Conservation (phyloP, 2,797 vertebrate species). For the Okamejei kenojei region DNA sequence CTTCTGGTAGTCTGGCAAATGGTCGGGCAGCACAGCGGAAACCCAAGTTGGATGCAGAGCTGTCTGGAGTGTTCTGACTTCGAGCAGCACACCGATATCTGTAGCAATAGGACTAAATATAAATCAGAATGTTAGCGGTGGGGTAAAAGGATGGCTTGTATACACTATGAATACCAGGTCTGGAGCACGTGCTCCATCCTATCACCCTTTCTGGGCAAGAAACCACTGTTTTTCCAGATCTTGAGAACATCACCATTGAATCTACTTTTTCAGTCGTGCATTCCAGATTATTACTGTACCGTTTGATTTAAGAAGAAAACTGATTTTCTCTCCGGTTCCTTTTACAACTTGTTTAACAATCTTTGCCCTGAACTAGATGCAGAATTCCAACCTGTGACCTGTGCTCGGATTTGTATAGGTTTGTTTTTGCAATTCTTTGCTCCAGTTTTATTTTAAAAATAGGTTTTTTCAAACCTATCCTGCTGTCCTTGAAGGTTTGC, state of each 20-base stretch:
- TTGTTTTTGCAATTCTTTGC: too few species aligned
- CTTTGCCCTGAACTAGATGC: not conserved
- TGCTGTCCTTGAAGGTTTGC: not conserved
- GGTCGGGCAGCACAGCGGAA: constrained; percentile 78
- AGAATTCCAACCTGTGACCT: too few species aligned
- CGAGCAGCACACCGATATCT: constrained; percentile 92
- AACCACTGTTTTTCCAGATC: not conserved
- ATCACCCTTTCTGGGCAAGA: not conserved
- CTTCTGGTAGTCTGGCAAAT: constrained; percentile 23
- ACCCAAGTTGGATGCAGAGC: constrained; percentile 88
- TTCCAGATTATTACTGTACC: not conserved
- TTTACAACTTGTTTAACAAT: not conserved
- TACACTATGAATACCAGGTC: not conserved
- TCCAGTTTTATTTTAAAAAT: not conserved
- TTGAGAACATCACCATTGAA: not conserved
- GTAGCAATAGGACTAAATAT: constrained; percentile 85
- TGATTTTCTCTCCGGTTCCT: not conserved
- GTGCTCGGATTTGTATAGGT: too few species aligned
- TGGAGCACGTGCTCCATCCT: not conserved
- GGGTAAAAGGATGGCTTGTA: not conserved
- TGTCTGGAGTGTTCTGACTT: constrained; percentile 91
- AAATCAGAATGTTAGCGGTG: constrained; percentile 17
- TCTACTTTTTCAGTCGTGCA: not conserved
- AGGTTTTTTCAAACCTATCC: not conserved
- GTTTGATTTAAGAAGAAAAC: not conserved